These are phyloP conservation scores for Polypterus bichir DNA, from an alignment of 2,113 vertebrate species.

Conservation along the genomic window DNA sequence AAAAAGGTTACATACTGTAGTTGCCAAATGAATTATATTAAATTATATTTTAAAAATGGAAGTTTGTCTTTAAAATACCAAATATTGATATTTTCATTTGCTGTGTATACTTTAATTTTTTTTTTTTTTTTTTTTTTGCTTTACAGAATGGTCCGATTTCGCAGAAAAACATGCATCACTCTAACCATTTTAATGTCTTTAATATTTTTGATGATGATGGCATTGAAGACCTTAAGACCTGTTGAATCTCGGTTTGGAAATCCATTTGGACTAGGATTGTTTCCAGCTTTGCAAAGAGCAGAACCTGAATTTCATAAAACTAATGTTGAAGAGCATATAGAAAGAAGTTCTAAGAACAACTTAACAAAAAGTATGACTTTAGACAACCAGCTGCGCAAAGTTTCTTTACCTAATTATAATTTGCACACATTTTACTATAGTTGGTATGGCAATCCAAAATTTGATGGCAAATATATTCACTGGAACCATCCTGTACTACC, in stretches of 20 bases:
- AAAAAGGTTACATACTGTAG: too few species aligned
- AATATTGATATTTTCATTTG: too few species aligned
- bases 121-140: conserved; percentile 2
- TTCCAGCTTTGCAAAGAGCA: conserved; percentile 42
- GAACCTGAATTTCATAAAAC: conserved; percentile 28
- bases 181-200: conserved; percentile 64
- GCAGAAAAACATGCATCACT: conserved; percentile 67
- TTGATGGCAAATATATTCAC: conserved; percentile 87
- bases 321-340: conserved; percentile 16
- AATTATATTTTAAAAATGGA: too few species aligned
- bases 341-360: conserved; percentile 22
- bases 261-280: conserved; percentile 52
- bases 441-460: conserved; percentile 87
- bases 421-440: conserved; percentile 86
- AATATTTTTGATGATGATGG: conserved; percentile 67
- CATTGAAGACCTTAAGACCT: conserved; percentile 68
- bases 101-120: too few species aligned
- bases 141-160: conserved; percentile 77
- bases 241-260: conserved; percentile 55
- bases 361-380: conserved; percentile 31
- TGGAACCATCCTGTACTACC: conserved; percentile 82
- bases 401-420: conserved; percentile 75
- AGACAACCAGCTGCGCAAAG: conserved; percentile 36
- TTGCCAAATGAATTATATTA: too few species aligned
- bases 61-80: too few species aligned